Conservation (phyloP, 1,140 invertebrate species). For the Heliothis virescens region DNA sequence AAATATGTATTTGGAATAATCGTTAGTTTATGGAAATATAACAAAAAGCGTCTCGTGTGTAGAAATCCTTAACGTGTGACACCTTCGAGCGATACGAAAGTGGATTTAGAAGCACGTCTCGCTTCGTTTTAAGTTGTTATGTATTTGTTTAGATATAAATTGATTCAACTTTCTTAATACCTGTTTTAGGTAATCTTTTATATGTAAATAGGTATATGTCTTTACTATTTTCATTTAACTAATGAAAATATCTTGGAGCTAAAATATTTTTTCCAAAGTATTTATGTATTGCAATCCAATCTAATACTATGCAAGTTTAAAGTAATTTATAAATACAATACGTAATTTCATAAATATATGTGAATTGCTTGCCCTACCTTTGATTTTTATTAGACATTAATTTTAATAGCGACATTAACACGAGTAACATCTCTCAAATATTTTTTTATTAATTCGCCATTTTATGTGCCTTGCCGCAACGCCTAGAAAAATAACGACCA, state of each 20-base stretch:
- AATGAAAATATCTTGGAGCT: not conserved
- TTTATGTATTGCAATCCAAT: not conserved
- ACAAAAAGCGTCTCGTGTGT: not conserved
- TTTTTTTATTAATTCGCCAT: constrained; percentile 28
- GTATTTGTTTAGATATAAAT: constrained; percentile 63
- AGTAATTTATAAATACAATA: not conserved
- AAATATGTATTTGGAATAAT: no score
- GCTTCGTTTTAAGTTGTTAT: constrained; percentile 63
- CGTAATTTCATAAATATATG: not conserved
- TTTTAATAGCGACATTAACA: not conserved
- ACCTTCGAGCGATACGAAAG: constrained; percentile 66
- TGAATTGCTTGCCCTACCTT: not conserved
- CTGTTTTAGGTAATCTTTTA: constrained; percentile 40
- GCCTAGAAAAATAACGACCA: constrained; percentile 27
- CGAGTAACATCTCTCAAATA: not conserved
- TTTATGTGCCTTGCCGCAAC: not conserved
- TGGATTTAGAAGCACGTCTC: constrained; percentile 68
- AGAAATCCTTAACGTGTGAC: constrained; percentile 46
- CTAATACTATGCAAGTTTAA: no score
- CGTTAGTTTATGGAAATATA: not conserved
- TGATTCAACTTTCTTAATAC: constrained; percentile 55
- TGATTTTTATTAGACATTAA: not conserved
- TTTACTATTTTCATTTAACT: not conserved
- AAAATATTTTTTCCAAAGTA: not conserved
- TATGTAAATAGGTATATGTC: not conserved